Base-by-base conservation (phyloP, 1,140 invertebrate genomes). In the Epicauta chinensis region DNA sequence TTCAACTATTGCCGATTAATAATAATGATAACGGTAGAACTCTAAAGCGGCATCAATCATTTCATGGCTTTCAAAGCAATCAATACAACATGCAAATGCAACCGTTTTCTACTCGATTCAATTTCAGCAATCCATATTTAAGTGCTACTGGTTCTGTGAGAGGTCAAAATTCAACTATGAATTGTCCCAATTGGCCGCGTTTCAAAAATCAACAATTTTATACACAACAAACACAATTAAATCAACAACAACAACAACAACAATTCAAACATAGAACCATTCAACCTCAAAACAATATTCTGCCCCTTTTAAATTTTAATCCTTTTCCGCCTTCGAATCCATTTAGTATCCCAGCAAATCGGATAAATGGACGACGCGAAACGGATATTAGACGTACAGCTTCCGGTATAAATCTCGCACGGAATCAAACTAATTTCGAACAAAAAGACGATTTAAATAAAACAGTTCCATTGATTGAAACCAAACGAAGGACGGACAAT, bases 11-110 rank as follows among this genome's bases (percentile, higher is more conserved):
- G 4, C 23, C 4, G 4, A 7, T 23, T 23, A 23, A 23, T 23
- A 23, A 23, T 23, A 23, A 23, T 23, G 7, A 23, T 7, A 23
- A 13, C 17, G 13, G 47, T 34, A 34, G 12, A 34, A 9, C 11
- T 0, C 6, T 68, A 13, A 60, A 67, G 56, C 53, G 68, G 17
- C 60, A 70, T 50, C 65, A 69, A 57, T 69, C 68, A 9, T 70
- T 70, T 43, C 58, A 63, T 37, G 68, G 68, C 13, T 70, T 70
- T 48, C 63, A 66, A 57, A 60, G 48, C 13, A 55, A 14, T 42
- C 37, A 46, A 34, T n/a, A 9, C 3, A 34, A n/a, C 11, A 34
- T 10, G 10, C 31, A 36, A 35, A 23, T 46, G 15, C 44, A 6
- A 14, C 14, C 44, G 16, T 23, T 23, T 23, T 23, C 23, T 23